phyloP scores from a whole-genome alignment of 2,113 vertebrate species.

The Poeciliopsis prolifica region DNA sequence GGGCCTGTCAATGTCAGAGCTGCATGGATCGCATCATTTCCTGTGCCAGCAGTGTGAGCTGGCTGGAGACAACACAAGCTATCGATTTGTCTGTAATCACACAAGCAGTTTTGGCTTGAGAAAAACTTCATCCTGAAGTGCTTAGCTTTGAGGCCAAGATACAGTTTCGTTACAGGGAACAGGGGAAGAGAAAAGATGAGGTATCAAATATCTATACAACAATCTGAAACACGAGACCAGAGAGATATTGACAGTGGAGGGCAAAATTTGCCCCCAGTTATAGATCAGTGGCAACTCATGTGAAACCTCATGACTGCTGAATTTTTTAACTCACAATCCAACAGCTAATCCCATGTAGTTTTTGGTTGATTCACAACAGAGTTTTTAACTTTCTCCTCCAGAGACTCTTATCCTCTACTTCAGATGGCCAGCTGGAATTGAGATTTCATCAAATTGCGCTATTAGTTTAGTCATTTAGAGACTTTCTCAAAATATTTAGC shows the following conservation, averaged over 20 bases:
- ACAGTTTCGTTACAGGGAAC: constrained; percentile 59
- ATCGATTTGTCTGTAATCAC: constrained; percentile 81
- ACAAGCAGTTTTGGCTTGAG: constrained; percentile 72
- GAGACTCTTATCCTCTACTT: too few species aligned
- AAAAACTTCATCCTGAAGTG: constrained; percentile 78
- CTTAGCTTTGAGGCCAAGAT: constrained; percentile 70
- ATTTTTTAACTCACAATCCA: constrained; percentile 25
- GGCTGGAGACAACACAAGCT: constrained; percentile 67
- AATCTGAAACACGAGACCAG: constrained; percentile 53
- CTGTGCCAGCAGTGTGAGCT: constrained; percentile 70
- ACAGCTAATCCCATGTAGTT: constrained; percentile 8
- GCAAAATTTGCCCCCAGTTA: constrained; percentile 17
- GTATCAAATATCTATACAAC: constrained; percentile 59
- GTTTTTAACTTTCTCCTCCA: too few species aligned
- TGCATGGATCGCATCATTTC: constrained; percentile 75
- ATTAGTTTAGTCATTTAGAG: neutral
- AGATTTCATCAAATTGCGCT: neutral
- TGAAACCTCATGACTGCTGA: constrained; percentile 26
- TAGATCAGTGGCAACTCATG: constrained; percentile 15
- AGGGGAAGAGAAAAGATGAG: constrained; percentile 30
- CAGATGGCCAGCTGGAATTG: too few species aligned
- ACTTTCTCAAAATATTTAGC: neutral
- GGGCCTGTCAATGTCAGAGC: constrained; percentile 79
- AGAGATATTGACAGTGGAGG: constrained; percentile 42
- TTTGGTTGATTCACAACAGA: too few species aligned